Percentiles rank a stretch among this genome's conserved stretches.
These are phyloP conservation scores for Cerastoderma edule DNA, from an alignment of 2,888 invertebrate genomes.

Conservation along the genomic window DNA sequence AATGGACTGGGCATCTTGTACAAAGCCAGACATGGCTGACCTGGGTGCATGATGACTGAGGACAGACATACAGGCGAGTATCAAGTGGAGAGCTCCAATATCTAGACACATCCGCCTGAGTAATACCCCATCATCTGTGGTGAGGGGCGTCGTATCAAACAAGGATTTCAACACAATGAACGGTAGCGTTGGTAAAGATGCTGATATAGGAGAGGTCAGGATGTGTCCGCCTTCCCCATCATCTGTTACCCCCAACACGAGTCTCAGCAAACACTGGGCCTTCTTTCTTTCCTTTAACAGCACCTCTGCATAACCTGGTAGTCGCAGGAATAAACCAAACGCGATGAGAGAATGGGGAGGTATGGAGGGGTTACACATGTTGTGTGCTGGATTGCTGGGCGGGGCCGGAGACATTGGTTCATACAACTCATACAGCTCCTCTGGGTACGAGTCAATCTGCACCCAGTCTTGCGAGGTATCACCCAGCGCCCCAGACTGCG, in stretches of 20 bases:
- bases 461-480: slow-evolving; percentile 84
- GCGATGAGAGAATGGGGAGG: slow-evolving; percentile 96
- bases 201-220: slow-evolving; percentile 88
- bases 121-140: slow-evolving; percentile 90
- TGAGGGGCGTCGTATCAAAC: slow-evolving; percentile 90
- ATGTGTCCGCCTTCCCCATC: slow-evolving; percentile 94
- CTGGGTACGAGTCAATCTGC: slow-evolving; percentile 85
- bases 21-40: slow-evolving; percentile 80
- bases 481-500: slow-evolving; percentile 21
- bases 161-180: slow-evolving; percentile 90
- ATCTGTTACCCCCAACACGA: slow-evolving; percentile 95
- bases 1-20: slow-evolving; percentile 83
- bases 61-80: slow-evolving; percentile 94
- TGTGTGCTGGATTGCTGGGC: slow-evolving; percentile 44
- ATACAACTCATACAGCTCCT: slow-evolving; percentile 76
- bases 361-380: slow-evolving; percentile 75
- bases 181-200: slow-evolving; percentile 87
- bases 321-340: slow-evolving; percentile 93
- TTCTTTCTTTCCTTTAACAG: slow-evolving; percentile 91
- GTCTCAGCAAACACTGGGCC: slow-evolving; percentile 93
- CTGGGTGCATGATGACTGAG: slow-evolving; percentile 88
- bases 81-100: slow-evolving; percentile 92
- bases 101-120: slow-evolving; percentile 92
- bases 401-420: slow-evolving; percentile 76
- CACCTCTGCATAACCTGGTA: slow-evolving; percentile 96